Evolutionary conservation across 2,888 invertebrate species (phyloP), one percentile per base, ranked within the genome.

Genomic region (Thymelicus lineola): DNA sequence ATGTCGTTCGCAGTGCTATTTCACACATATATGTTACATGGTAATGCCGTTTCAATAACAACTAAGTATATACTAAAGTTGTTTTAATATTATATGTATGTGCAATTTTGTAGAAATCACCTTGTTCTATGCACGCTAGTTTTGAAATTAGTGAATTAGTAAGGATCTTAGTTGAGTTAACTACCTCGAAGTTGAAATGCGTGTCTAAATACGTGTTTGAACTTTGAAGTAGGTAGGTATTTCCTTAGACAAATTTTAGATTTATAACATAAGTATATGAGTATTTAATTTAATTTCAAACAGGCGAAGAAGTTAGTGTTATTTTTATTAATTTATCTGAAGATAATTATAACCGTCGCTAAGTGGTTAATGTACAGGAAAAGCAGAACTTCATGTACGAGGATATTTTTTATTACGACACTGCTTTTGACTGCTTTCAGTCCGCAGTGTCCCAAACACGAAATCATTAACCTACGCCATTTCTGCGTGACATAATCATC

Each of bases 11-110:
- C 57, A 69, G 63, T 63, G 48, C 68, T 69, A 69, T 69, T 69
- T 69, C 68, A 69, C 63, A 63, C 62, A 63, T 69, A 69, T 69
- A 20, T 4, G 15, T 69, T 69, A 69, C 63, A 69, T 69, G n/a
- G 57, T 58, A 69, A 69, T 69, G 63, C 46, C 57, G 46, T 62
- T 69, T 63, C 68, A 69, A 61, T 50, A 66, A 17, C 65, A 45
- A 17, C 35, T 14, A 57, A 10, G 4, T 57, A 35, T 50, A 62
- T 60, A 57, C 45, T 66, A 42, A 36, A 68, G 62, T 28, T 17
- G 68, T 62, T 62, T 55, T 62, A 45, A 68, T 62, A 35, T 55
- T 45, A 57, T 68, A 62, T 61, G 28, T 57, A 68, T 48, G 28
- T 59, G 59, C 59, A 59, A 66, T 68, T 42, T 57, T 42, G 15